phyloP scores from a whole-genome alignment of 2,113 vertebrate genomes.

The Python bivittatus region DNA sequence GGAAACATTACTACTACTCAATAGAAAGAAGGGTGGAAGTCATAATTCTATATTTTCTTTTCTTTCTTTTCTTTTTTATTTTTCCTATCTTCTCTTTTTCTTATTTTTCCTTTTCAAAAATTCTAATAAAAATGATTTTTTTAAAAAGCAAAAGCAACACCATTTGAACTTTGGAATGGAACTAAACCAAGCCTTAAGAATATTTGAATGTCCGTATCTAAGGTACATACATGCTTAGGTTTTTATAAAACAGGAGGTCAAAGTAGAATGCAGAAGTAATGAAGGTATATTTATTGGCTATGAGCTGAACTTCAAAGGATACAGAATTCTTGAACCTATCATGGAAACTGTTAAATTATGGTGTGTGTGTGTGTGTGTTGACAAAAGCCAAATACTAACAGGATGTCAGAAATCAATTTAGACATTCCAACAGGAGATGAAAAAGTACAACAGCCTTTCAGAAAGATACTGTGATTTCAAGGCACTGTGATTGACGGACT shows the following conservation, averaged over 20 bases:
- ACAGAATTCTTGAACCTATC: background rate
- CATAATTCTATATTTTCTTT: background rate
- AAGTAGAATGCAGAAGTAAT: background rate
- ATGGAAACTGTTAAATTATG: background rate
- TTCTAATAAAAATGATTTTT: too few relatives aligned
- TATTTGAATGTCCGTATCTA: background rate
- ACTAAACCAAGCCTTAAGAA: background rate
- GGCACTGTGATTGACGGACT: background rate
- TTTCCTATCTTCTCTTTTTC: background rate
- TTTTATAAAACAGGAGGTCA: too few relatives aligned
- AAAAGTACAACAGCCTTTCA: background rate
- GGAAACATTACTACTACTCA: background rate
- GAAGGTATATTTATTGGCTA: background rate
- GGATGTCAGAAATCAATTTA: background rate
- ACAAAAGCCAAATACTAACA: background rate
- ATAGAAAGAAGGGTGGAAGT: background rate
- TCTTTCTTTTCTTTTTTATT: too few relatives aligned
- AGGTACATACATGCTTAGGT: background rate
- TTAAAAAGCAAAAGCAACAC: background rate
- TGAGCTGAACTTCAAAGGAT: background rate
- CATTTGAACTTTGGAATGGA: background rate
- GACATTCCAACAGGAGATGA: background rate
- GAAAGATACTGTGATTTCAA: background rate
- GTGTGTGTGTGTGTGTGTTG: background rate
- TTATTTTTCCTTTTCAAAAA: background rate